Percentiles rank a stretch among this genome's conserved stretches.
Evolutionary conservation across 2,113 vertebrate species (phyloP).

Genomic region (Trematocara zebra): DNA sequence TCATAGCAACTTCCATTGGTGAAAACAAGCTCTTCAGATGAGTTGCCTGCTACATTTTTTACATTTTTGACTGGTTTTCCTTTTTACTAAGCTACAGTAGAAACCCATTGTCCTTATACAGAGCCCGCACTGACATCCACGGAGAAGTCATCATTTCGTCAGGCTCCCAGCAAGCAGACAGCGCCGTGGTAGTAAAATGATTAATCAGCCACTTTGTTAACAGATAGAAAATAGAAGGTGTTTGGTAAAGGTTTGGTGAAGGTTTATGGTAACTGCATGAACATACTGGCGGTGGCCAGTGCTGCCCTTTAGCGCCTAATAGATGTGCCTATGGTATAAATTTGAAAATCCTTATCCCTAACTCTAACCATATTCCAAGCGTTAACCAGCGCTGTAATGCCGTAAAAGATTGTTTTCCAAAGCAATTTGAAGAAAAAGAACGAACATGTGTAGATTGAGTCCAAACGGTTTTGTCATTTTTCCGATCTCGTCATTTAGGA

Average conservation of each 20-base stretch:
- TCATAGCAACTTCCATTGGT: neutral
- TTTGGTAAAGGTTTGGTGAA: neutral
- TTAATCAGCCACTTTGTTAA: neutral
- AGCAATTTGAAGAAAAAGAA: no score
- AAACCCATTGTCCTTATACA: neutral
- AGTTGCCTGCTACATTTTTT: neutral
- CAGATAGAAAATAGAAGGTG: neutral
- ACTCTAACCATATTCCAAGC: no score
- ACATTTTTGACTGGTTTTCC: neutral
- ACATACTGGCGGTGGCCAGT: fast-evolving
- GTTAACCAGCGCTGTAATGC: no score
- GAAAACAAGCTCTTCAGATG: neutral
- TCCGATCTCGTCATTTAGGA: no score
- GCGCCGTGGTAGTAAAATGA: neutral
- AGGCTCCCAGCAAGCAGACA: neutral
- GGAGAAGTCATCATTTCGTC: neutral
- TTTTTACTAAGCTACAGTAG: neutral
- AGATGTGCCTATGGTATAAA: neutral
- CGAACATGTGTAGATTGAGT: no score
- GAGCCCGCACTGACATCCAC: fast-evolving
- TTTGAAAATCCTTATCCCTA: neutral
- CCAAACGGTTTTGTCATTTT: no score
- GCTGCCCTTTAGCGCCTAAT: neutral
- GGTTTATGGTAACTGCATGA: neutral
- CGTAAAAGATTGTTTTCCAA: no score